phyloP scores from a whole-genome alignment of 2,888 invertebrate species.

The Bombylius major region DNA sequence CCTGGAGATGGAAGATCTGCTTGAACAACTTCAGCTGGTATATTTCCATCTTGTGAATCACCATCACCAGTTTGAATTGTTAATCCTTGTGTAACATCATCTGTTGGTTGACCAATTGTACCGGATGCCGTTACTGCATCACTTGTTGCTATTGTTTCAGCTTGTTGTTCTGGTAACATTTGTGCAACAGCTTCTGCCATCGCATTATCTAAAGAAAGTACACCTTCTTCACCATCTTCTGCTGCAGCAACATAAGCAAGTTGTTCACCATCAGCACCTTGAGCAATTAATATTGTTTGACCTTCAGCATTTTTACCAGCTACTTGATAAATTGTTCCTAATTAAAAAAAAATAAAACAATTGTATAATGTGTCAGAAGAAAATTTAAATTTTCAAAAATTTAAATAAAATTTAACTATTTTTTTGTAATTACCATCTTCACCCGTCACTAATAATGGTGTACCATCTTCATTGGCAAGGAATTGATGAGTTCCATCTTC shows the following conservation, averaged over 20 bases:
- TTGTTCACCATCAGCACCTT: constrained; percentile 63
- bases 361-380: no score
- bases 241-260: constrained; percentile 51
- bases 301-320: constrained; percentile 70
- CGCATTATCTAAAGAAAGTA: constrained; percentile 36
- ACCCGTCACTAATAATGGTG: constrained; percentile 64
- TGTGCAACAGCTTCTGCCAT: constrained; percentile 36
- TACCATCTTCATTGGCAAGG: constrained; percentile 44
- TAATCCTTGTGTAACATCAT: constrained; percentile 11
- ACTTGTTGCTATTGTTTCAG: constrained; percentile 23
- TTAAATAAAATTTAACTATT: not conserved
- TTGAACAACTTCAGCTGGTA: constrained; percentile 75
- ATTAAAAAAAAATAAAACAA: not conserved
- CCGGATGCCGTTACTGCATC: constrained; percentile 14
- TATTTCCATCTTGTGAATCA: constrained; percentile 54
- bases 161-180: constrained; percentile 28
- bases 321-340: constrained; percentile 42
- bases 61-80: constrained; percentile 21
- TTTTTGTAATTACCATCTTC: constrained; percentile 63
- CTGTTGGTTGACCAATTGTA: constrained; percentile 14
- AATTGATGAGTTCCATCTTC: constrained; percentile 43
- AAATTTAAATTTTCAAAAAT: no score
- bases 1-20: constrained; percentile 75
- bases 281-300: constrained; percentile 60
- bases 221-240: constrained; percentile 45